Percentiles rank a stretch among this genome's conserved stretches.
Conservation (phyloP, 2,113 vertebrate species). For the Seriola aureovittata region DNA sequence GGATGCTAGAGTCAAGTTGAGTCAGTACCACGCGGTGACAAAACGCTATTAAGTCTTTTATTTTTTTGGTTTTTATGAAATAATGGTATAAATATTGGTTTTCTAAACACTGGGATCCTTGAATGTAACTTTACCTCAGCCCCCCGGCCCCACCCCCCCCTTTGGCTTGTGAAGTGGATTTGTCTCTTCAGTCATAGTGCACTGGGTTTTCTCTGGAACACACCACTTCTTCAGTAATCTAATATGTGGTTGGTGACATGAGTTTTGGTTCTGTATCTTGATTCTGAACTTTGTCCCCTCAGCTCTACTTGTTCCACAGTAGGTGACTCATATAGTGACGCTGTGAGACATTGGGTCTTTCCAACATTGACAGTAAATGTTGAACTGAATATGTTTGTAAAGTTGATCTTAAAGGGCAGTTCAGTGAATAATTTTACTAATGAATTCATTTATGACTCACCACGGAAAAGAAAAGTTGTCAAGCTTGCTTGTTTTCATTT, state of each 20-base stretch:
- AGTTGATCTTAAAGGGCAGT: not conserved
- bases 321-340: too few species aligned
- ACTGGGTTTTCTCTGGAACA: not conserved
- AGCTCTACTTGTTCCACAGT: not conserved
- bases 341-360: too few species aligned
- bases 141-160: not conserved
- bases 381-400: not conserved
- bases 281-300: constrained; percentile 12
- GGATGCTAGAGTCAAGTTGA: too few species aligned
- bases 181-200: not conserved
- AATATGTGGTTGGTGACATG: constrained; percentile 13
- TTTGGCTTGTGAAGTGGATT: constrained; percentile 7
- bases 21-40: too few species aligned
- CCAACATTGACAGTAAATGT: not conserved
- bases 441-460: too few species aligned
- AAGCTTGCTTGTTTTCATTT: not conserved
- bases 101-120: not conserved
- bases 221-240: not conserved
- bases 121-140: constrained; percentile 15
- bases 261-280: not conserved
- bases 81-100: too few species aligned
- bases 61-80: too few species aligned
- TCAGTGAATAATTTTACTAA: not conserved
- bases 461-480: not conserved
- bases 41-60: too few species aligned